Percentiles rank a stretch among this genome's conserved stretches.
Conservation (phyloP, 2,797 vertebrate genomes). For the Sebastolobus altivelis region DNA sequence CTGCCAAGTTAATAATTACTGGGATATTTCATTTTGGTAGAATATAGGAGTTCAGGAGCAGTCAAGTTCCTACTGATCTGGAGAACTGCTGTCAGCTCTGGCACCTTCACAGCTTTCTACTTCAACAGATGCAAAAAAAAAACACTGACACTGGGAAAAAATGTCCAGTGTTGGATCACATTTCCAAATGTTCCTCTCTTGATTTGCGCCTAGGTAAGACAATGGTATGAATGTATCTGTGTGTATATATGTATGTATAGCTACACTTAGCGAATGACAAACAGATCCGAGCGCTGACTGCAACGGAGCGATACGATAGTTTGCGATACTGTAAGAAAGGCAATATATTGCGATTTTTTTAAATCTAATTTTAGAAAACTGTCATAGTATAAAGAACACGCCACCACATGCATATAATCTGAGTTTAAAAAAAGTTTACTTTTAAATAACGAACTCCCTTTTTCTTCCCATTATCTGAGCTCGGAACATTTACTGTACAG, state of each 20-base stretch:
- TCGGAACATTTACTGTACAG: neutral
- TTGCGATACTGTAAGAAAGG: too few species aligned
- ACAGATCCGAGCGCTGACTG: neutral
- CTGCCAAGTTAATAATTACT: constrained; percentile 52
- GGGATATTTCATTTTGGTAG: constrained; percentile 39
- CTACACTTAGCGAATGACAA: too few species aligned
- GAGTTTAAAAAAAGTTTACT: neutral
- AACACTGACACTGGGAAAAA: neutral
- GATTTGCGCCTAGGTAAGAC: too few species aligned
- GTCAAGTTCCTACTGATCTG: constrained; percentile 2
- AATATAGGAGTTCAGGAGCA: constrained; percentile 9
- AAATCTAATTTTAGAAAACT: too few species aligned
- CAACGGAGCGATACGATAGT: too few species aligned
- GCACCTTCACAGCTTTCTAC: neutral
- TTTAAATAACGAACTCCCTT: constrained; percentile 7
- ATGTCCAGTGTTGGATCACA: neutral
- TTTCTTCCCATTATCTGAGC: constrained; percentile 29
- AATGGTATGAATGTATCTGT: too few species aligned
- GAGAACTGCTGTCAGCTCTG: neutral
- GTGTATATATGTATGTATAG: too few species aligned
- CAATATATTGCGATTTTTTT: too few species aligned
- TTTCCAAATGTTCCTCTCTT: neutral
- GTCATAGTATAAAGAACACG: too few species aligned
- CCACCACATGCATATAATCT: too few species aligned
- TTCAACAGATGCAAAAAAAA: neutral